A percentile compares a stretch with the other conserved stretches of the same genome.
Evolutionary conservation across 2,113 vertebrate species (phyloP).

Genomic region (Naja naja): DNA sequence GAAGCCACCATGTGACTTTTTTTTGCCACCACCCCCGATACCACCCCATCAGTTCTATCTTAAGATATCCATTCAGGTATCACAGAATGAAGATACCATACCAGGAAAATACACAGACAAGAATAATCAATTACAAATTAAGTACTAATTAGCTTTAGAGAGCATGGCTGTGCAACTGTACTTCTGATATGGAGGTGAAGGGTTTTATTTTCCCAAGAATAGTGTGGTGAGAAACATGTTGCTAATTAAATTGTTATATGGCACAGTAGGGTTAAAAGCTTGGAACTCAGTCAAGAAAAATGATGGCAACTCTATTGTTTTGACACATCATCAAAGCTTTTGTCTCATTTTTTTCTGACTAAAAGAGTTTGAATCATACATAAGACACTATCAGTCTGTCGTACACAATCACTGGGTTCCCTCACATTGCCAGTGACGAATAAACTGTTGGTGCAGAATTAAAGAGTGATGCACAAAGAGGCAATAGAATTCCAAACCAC

Average conservation of each 20-base stretch:
- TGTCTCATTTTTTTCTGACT: not conserved
- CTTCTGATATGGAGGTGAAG: not conserved
- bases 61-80: not conserved
- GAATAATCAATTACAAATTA: not conserved
- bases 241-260: not conserved
- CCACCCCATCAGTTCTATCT: not conserved
- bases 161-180: not conserved
- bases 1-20: not conserved
- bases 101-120: not conserved
- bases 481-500: not conserved
- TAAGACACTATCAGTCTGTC: not conserved
- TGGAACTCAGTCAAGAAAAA: not conserved
- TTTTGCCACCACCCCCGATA: not conserved
- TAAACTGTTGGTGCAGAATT: not conserved
- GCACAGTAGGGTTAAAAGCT: not conserved
- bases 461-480: not conserved
- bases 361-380: not conserved
- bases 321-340: not conserved
- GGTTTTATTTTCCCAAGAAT: not conserved
- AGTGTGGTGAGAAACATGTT: not conserved
- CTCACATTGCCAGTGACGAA: not conserved
- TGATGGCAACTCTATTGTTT: not conserved
- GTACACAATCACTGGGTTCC: not conserved
- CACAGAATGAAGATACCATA: too few relatives aligned
- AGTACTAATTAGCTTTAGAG: not conserved